phyloP scores from a whole-genome alignment of 1,140 invertebrate genomes.

The Andricus grossulariae region DNA sequence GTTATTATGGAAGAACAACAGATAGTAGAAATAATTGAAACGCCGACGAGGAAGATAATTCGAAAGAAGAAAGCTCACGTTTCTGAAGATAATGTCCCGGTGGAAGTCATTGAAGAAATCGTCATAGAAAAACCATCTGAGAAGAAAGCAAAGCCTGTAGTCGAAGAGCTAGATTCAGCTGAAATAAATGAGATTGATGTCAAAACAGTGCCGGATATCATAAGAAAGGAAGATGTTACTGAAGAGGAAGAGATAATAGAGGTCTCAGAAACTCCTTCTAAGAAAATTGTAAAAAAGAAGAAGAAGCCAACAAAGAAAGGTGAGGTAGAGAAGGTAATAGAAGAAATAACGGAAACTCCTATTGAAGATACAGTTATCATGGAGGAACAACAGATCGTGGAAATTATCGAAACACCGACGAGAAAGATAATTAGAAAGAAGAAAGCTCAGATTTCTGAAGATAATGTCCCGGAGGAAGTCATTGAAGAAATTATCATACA shows the following conservation, averaged over 20 bases:
- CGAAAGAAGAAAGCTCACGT: constrained; percentile 13
- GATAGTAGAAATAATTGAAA: background rate
- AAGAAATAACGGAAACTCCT: background rate
- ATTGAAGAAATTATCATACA: constrained; percentile 47
- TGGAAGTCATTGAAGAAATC: constrained; percentile 39
- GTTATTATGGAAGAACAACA: background rate
- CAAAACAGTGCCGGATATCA: constrained; percentile 56
- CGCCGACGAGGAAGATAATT: constrained; percentile 3
- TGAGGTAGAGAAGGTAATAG: background rate
- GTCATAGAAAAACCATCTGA: background rate
- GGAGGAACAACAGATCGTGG: background rate
- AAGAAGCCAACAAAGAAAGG: constrained; percentile 3
- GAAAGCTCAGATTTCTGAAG: background rate
- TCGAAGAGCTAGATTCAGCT: background rate
- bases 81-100: background rate
- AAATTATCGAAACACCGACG: background rate
- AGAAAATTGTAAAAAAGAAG: constrained; percentile 37
- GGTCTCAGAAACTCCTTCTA: background rate
- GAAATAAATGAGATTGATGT: constrained; percentile 19
- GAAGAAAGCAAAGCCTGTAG: background rate
- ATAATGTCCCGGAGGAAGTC: background rate
- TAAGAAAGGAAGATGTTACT: constrained; percentile 55
- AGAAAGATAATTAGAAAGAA: background rate
- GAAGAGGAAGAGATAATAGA: constrained; percentile 30
- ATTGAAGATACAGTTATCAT: background rate